Evolutionary conservation across 2,113 vertebrate genomes (phyloP).

Genomic region (Python bivittatus): DNA sequence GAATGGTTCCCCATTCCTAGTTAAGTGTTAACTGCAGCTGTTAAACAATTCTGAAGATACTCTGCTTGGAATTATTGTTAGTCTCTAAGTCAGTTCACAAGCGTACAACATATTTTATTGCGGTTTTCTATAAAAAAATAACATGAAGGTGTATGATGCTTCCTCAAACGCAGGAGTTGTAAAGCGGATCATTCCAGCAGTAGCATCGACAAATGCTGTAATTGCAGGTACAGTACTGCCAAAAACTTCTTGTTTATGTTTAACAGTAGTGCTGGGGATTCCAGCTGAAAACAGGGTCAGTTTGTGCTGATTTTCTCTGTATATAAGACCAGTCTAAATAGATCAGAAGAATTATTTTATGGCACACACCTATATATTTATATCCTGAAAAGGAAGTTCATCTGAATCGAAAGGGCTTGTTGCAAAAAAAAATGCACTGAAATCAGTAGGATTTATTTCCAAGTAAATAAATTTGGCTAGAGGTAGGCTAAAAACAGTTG

Average conservation of each 20-base stretch:
- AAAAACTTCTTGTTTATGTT: not conserved
- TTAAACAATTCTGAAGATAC: not conserved
- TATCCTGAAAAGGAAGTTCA: not conserved
- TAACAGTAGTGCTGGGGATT: not conserved
- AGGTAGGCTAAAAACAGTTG: not conserved
- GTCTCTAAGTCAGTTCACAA: not conserved
- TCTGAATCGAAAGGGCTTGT: not conserved
- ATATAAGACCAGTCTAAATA: not conserved
- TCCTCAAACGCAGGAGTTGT: conserved; percentile 83
- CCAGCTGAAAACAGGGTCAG: not conserved
- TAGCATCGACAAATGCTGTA: conserved; percentile 97
- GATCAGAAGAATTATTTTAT: not conserved
- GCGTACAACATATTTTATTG: not conserved
- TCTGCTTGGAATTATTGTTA: not conserved
- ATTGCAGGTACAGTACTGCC: conserved; percentile 84
- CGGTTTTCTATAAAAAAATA: conserved; percentile 3
- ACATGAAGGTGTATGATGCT: not conserved
- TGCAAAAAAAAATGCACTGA: not conserved
- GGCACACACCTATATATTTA: not conserved
- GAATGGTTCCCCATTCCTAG: not conserved
- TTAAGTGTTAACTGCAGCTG: not conserved
- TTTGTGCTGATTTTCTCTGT: not conserved
- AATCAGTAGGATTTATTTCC: not conserved
- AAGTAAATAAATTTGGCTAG: not conserved
- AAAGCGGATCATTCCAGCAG: conserved; percentile 96